These are phyloP conservation scores for Alca torda DNA, from an alignment of 2,797 vertebrate genomes.

Conservation along the genomic window DNA sequence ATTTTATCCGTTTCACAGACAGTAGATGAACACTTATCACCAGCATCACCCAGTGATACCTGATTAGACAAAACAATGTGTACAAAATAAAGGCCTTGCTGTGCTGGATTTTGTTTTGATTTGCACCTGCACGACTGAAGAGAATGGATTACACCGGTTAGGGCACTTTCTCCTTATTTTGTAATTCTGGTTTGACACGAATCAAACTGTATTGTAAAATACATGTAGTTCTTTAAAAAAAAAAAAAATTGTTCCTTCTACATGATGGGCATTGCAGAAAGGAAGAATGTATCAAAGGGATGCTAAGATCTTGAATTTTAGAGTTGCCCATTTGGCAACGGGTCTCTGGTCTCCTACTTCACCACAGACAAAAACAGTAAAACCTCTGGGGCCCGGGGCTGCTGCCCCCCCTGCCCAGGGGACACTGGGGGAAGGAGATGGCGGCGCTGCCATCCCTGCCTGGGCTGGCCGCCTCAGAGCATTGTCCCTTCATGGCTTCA, in stretches of 20 bases:
- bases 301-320: background rate
- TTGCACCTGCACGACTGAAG: background rate
- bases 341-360: background rate
- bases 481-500: background rate
- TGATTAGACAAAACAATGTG: background rate
- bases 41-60: background rate
- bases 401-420: too few species aligned
- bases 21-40: background rate
- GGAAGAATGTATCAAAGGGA: slow-evolving; percentile 84
- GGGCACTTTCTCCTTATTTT: background rate
- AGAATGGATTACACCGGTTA: background rate
- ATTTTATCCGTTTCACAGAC: background rate
- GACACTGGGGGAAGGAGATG: background rate
- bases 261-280: slow-evolving; percentile 84
- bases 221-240: background rate
- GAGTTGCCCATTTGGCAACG: fast-evolving
- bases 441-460: fast-evolving
- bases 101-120: background rate
- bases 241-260: slow-evolving; percentile 45
- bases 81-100: background rate
- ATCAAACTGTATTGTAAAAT: background rate
- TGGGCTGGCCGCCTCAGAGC: fast-evolving
- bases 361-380: background rate
- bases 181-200: background rate
- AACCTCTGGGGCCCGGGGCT: fast-evolving